Base-by-base conservation (phyloP, 53 echinoderm and acorn worm species). In the Henricia sp. region DNA sequence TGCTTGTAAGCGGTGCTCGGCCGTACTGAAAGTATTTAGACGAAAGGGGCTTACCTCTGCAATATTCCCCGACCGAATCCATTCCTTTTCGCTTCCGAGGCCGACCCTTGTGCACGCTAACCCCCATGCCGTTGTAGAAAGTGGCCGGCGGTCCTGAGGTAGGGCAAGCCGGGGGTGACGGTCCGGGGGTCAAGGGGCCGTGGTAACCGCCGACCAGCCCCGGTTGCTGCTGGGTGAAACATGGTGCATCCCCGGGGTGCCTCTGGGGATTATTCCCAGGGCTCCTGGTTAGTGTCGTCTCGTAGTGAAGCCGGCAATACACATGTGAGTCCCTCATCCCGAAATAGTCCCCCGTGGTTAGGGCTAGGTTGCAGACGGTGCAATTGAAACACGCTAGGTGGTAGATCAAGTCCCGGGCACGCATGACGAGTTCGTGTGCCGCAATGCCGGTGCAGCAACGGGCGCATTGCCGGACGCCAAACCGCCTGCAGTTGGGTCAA, bases 221-320 rank as follows among this genome's bases (percentile, higher is more conserved):
- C 44, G 72, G 88, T 30, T 40, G 60, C 72, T 50, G 74, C 37
- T 60, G 66, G 69, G 68, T 29, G 67, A 27, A 23, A 52, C 23
- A 19, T 32, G 1, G 33, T 44, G 48, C 11, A n/a, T 73, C 73
- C 34, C 53, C 73, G 3, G 33, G 73, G 53, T 52, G 73, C 19
- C 38, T 53, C 30, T 25, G 20, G 24, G 57, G 83, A 36, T 33
- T 75, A 2, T 42, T 34, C 51, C 58, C 74, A 16, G 46, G 44
- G 44, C 44, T 8, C n/a, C 4, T 6, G 24, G 19, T 5, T 2
- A 82, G 69, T 48, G 56, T 84, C 37, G 91, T 82, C 68, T 97
- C 97, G 82, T 97, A 97, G 77, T 97, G 94, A 20, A 94, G 86
- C n/a, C 94, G 94, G 80, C 97, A 97, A 77, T 90, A 97, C 0